phyloP scores from a whole-genome alignment of 2,888 invertebrate species.

The Chalcis sispes region DNA sequence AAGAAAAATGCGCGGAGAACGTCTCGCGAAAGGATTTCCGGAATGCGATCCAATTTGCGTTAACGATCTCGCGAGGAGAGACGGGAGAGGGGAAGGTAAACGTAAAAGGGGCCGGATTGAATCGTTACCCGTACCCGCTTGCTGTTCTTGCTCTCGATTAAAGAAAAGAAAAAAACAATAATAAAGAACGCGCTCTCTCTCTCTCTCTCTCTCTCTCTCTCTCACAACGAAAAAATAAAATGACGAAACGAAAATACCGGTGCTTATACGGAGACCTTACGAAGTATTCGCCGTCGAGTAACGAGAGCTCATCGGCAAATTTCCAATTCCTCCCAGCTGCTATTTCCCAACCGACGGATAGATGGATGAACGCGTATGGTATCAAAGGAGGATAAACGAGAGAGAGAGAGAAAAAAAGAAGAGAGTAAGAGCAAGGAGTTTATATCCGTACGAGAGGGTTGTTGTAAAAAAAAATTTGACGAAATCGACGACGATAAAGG shows the following conservation, averaged over 20 bases:
- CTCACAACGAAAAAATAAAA: not conserved
- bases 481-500: slow-evolving; percentile 12
- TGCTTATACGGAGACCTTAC: slow-evolving; percentile 20
- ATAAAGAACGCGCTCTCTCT: not conserved
- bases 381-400: not conserved
- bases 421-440: not conserved
- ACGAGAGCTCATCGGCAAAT: slow-evolving; percentile 33
- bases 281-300: slow-evolving; percentile 2
- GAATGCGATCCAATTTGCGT: slow-evolving; percentile 68
- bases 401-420: not conserved
- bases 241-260: slow-evolving; percentile 19
- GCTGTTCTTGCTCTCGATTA: not conserved
- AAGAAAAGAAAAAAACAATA: not conserved
- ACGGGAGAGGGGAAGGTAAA: not conserved
- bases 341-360: too few species aligned
- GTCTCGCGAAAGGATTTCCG: slow-evolving; percentile 56
- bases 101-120: slow-evolving; percentile 35
- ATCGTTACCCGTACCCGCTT: slow-evolving; percentile 37
- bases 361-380: not conserved
- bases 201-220: too few species aligned
- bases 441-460: too few species aligned
- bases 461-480: slow-evolving; percentile 1
- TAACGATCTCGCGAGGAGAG: slow-evolving; percentile 60
- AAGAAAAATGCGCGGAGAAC: not conserved
- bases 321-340: slow-evolving; percentile 36